Evolutionary conservation across 2,113 vertebrate species (phyloP).

Genomic region (Panthera leo): DNA sequence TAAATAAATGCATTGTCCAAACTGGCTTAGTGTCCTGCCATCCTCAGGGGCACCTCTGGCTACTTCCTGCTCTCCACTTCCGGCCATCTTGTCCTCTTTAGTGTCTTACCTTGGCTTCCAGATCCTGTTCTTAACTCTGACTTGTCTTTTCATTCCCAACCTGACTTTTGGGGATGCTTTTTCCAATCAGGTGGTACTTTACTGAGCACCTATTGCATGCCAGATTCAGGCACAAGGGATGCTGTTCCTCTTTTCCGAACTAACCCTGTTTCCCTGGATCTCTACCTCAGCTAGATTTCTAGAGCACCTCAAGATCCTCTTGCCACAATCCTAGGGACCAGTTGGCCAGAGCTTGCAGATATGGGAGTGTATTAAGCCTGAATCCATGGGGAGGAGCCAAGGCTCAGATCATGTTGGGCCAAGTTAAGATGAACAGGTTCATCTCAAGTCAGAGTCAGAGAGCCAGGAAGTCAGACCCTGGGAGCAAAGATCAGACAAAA

Average conservation of each 20-base stretch:
- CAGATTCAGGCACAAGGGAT: neutral
- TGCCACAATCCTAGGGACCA: neutral
- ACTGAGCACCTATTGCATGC: neutral
- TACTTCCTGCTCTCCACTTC: neutral
- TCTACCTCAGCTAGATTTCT: neutral
- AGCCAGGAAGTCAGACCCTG: neutral
- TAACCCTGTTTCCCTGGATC: neutral
- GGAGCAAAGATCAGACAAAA: constrained; percentile 12
- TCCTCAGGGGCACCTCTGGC: neutral
- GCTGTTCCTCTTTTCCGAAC: neutral
- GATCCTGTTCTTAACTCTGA: neutral
- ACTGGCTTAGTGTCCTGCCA: neutral
- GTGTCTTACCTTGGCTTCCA: neutral
- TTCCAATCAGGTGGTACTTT: neutral
- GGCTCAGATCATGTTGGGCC: neutral
- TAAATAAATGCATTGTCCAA: neutral
- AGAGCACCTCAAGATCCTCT: neutral
- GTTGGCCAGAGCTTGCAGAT: neutral
- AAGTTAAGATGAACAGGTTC: neutral
- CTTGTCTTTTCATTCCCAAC: neutral
- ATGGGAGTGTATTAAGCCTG: neutral
- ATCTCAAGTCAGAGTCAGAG: neutral
- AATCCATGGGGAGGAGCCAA: neutral
- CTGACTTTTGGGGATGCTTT: neutral
- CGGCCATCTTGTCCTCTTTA: neutral